Evolutionary conservation across 2,888 invertebrate species (phyloP).

Genomic region (Halocaridina rubra): DNA sequence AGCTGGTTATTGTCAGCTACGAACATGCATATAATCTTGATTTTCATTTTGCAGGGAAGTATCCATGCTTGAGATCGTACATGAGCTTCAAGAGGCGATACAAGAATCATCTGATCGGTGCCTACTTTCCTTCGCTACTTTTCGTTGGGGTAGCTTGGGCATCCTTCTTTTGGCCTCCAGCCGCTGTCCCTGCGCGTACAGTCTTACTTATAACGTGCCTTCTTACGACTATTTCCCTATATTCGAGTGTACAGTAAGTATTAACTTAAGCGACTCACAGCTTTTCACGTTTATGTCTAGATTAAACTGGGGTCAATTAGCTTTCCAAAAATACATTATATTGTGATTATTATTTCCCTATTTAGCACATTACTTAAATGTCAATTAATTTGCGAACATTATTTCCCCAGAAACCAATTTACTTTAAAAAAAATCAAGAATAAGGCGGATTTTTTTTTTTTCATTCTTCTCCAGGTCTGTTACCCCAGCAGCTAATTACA

Average conservation of each 20-base stretch:
- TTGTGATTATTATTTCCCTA: too few species aligned
- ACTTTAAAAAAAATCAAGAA: too few species aligned
- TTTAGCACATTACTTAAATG: too few species aligned
- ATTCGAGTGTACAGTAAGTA: not conserved
- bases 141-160: not conserved
- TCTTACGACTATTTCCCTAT: not conserved
- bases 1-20: too few species aligned
- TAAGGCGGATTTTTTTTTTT: too few species aligned
- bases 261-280: too few species aligned
- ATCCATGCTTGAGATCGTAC: not conserved
- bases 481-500: not conserved
- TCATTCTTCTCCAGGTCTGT: not conserved
- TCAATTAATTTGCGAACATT: too few species aligned
- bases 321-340: too few species aligned
- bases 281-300: too few species aligned
- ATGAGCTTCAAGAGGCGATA: not conserved
- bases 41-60: not conserved
- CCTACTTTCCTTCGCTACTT: not conserved
- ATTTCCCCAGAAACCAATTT: too few species aligned
- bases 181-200: not conserved
- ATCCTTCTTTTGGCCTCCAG: not conserved
- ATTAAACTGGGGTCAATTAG: too few species aligned
- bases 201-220: not conserved
- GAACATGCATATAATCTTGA: not conserved
- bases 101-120: not conserved